phyloP scores from a whole-genome alignment of 2,113 vertebrate species.

The Rutilus rutilus region DNA sequence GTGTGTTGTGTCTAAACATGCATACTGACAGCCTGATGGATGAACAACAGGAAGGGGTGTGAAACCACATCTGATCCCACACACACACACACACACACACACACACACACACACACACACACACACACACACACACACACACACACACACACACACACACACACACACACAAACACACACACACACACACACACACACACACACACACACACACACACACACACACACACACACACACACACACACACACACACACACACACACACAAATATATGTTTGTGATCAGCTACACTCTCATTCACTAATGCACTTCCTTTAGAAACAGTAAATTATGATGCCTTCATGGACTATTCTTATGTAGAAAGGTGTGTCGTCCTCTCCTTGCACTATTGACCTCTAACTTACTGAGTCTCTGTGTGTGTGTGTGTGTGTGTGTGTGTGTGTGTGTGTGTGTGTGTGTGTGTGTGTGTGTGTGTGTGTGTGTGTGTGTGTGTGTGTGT shows the following conservation, averaged over 20 bases:
- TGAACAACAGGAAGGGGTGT: constrained; percentile 34
- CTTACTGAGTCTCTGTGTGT: background rate
- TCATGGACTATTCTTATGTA: background rate
- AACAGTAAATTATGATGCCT: constrained; percentile 6
- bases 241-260: background rate
- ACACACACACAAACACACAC: too few relatives aligned
- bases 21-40: background rate
- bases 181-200: too few relatives aligned
- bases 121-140: too few relatives aligned
- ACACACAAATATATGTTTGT: background rate
- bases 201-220: too few relatives aligned
- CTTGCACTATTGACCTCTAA: background rate
- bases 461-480: background rate
- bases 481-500: background rate
- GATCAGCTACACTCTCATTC: background rate
- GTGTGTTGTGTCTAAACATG: background rate
- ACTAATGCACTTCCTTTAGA: constrained; percentile 23
- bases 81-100: too few relatives aligned
- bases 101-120: too few relatives aligned
- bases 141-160: background rate
- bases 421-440: too few relatives aligned
- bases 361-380: background rate
- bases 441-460: too few relatives aligned
- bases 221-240: background rate
- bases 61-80: background rate